phyloP scores from a whole-genome alignment of 2,888 invertebrate genomes.

The Strigamia crassipes region DNA sequence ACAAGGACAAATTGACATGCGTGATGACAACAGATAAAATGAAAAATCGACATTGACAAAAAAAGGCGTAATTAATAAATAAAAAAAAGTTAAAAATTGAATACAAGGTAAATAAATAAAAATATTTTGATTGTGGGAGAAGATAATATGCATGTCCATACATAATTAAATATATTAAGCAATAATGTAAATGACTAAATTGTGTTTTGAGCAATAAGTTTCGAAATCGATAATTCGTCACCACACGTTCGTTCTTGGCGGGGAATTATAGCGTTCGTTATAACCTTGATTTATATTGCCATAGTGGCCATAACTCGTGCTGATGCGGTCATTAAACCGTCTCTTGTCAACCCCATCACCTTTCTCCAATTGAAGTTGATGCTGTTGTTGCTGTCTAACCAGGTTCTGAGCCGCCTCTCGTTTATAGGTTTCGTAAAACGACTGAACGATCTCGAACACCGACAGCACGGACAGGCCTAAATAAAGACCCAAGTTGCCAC shows the following conservation, averaged over 20 bases:
- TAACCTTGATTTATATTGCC: constrained; percentile 7
- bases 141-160: no score
- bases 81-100: no score
- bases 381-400: background rate
- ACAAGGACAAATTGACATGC: no score
- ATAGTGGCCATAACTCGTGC: background rate
- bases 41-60: no score
- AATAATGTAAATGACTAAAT: no score
- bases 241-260: background rate
- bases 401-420: constrained; percentile 11
- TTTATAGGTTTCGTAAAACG: constrained; percentile 23
- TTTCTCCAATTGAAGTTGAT: background rate
- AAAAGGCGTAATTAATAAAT: no score
- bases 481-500: constrained; percentile 26
- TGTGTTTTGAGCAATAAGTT: no score
- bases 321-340: background rate
- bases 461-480: constrained; percentile 38
- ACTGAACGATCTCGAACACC: constrained; percentile 41
- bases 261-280: background rate
- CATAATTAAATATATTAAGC: no score
- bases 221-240: background rate
- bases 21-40: no score
- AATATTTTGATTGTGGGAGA: no score
- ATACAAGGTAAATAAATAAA: no score
- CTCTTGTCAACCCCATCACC: background rate